Conservation (phyloP, 2,113 vertebrate genomes). For the Vicugna pacos region DNA sequence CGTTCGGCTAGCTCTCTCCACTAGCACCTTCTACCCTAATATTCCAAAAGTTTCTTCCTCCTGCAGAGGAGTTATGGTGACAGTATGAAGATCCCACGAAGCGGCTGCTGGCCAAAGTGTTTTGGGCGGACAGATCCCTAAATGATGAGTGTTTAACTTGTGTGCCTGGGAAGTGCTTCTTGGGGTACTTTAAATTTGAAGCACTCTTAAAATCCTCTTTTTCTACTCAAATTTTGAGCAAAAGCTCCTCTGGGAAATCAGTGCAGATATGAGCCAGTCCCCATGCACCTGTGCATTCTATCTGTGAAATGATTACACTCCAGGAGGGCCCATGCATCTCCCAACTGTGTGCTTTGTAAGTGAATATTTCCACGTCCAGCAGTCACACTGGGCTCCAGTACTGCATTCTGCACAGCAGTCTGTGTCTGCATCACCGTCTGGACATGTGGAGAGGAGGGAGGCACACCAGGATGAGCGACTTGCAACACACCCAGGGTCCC, state of each 20-base stretch:
- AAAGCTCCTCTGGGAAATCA: background rate
- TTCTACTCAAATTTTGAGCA: background rate
- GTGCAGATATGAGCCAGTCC: background rate
- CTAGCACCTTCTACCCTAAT: background rate
- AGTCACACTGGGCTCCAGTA: background rate
- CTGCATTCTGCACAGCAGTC: fast-evolving
- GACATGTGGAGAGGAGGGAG: too few relatives aligned
- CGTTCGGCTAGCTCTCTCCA: background rate
- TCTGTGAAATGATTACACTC: background rate
- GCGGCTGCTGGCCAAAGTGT: background rate
- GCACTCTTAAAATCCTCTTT: background rate
- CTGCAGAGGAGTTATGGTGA: fast-evolving
- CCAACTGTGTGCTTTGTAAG: background rate
- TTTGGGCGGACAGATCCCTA: background rate
- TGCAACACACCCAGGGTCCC: fast-evolving
- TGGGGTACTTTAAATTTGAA: background rate
- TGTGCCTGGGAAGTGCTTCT: background rate
- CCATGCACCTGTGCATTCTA: background rate
- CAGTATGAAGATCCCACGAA: fast-evolving
- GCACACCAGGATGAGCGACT: fast-evolving
- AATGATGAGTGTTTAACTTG: background rate
- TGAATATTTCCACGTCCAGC: background rate
- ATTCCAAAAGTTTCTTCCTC: background rate
- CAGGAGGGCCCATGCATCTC: background rate
- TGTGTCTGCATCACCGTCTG: too few relatives aligned